These are phyloP conservation scores for Cataglyphis livida DNA, from an alignment of 2,888 invertebrate genomes.

Conservation along the genomic window DNA sequence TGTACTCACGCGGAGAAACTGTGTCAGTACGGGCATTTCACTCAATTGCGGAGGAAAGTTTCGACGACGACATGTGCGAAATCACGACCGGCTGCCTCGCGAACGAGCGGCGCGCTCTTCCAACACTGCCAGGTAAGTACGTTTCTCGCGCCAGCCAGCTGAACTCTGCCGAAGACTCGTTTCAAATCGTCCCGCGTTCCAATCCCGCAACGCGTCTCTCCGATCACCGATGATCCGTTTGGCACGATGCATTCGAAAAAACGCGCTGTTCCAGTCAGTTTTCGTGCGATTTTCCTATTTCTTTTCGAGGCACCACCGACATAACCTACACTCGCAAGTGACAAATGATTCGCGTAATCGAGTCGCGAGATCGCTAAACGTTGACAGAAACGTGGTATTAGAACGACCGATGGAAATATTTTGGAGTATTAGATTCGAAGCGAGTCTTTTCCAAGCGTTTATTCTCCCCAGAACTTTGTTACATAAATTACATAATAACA, in stretches of 20 bases:
- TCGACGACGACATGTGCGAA: constrained; percentile 89
- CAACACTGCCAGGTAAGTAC: constrained; percentile 85
- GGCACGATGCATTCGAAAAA: neutral
- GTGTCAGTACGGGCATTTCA: constrained; percentile 91
- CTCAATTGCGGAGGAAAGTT: constrained; percentile 89
- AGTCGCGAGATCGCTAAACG: neutral
- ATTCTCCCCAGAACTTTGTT: neutral
- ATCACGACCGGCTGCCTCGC: constrained; percentile 89
- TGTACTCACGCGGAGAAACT: constrained; percentile 94
- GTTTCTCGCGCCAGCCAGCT: neutral
- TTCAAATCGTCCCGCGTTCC: constrained; percentile 2
- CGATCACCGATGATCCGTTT: neutral
- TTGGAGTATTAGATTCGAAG: too few relatives aligned
- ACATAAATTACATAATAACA: constrained; percentile 33
- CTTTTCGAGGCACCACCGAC: neutral
- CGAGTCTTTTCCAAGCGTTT: neutral
- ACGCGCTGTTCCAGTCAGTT: constrained; percentile 11
- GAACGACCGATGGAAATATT: neutral
- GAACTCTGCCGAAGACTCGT: too few relatives aligned
- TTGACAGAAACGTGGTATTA: neutral
- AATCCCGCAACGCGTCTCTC: neutral
- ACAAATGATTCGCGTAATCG: neutral
- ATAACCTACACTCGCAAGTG: constrained; percentile 27
- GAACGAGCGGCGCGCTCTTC: constrained; percentile 84
- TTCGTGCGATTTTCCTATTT: neutral